Base-by-base conservation (phyloP, 2,888 invertebrate genomes). In the Mimumesa dahlbomi region DNA sequence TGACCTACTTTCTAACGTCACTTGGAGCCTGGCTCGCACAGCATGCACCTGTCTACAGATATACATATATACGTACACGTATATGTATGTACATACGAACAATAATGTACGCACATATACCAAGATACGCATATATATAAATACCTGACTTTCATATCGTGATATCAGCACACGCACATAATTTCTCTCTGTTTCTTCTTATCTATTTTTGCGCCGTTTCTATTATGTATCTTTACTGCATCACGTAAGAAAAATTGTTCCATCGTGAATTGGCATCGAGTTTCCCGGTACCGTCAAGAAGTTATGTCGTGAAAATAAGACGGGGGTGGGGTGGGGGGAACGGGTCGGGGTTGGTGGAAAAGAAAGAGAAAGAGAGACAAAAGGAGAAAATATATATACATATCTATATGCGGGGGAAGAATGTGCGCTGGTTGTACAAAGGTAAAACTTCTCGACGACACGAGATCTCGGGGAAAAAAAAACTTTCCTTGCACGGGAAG, bases 1-100 rank as follows among this genome's bases (percentile, higher is more conserved):
- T 66, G 49, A 73, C 48, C 58, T 63, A 82, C 52, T 78, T 82
- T 75, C 72, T 73, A 61, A 73, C 64, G 48, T 78, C 73, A 82
- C 70, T 75, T 77, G 63, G 73, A 81, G 73, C 73, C 66, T 83
- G 72, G 73, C 69, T 77, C 70, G 82, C 83, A 82, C 75, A 83
- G 83, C 81, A 83, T 83, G 82, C 69, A 79, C 59, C 64, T 72
- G 69, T 63, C 53, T 63, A 64, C 67, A 45, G 22, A 66, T 45
- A 36, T 54, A 52, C 38, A 48, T 45, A 16, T 48, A 40, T 69
- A 49, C 29, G 42, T 34, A 46, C 61, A 42, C 31, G 36, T 40
- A 40, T 13, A 16, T 21, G 11, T 13, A 43, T 19, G 2, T 11
- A 21, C 19, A 11, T 13, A 43, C 2, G 11, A 54, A 34, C 34